Evolutionary conservation across 2,888 invertebrate species (phyloP).

Genomic region (Helicoverpa assulta): DNA sequence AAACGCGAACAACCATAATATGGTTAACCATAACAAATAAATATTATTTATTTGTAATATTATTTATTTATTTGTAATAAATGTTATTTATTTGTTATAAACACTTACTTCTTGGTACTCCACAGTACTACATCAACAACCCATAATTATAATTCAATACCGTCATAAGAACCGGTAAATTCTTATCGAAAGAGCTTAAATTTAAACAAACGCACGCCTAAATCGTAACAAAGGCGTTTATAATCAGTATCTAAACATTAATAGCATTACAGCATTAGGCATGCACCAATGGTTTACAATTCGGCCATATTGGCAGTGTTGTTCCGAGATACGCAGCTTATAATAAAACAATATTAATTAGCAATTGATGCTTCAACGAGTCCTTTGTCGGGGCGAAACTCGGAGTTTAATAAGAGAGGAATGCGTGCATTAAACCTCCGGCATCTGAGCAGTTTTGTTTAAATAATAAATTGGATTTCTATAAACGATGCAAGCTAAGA

Average conservation of each 20-base stretch:
- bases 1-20: background rate
- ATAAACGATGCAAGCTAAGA: conserved; percentile 75
- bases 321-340: conserved; percentile 81
- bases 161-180: background rate
- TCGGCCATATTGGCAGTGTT: conserved; percentile 64
- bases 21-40: too few species aligned
- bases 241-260: conserved; percentile 78
- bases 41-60: too few species aligned
- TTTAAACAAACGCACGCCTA: conserved; percentile 24
- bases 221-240: conserved; percentile 60
- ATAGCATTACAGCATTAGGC: conserved; percentile 77
- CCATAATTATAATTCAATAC: conserved; percentile 1
- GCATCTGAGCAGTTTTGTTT: conserved; percentile 82
- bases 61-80: too few species aligned
- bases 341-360: conserved; percentile 88
- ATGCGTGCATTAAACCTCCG: conserved; percentile 83
- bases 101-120: background rate
- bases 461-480: conserved; percentile 84
- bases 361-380: conserved; percentile 65
- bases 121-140: background rate
- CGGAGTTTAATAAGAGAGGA: conserved; percentile 81
- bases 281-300: conserved; percentile 77
- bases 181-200: conserved; percentile 7
- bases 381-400: conserved; percentile 57
- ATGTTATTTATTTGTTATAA: too few species aligned